Conservation (phyloP, 2,113 vertebrate genomes). For the Microtus ochrogaster region DNA sequence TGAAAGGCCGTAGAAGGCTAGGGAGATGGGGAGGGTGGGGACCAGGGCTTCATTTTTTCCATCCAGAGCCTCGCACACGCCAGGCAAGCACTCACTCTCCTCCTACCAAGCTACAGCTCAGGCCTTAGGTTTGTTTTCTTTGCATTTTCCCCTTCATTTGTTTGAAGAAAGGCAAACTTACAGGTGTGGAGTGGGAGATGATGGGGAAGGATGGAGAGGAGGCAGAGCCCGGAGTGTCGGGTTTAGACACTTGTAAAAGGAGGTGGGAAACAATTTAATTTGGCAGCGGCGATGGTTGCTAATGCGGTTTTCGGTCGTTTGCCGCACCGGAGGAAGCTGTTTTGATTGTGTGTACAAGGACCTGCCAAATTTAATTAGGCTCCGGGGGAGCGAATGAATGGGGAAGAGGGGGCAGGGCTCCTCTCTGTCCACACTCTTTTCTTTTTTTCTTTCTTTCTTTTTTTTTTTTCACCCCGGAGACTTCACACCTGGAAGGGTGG, state of each 20-base stretch:
- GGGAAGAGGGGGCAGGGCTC: conserved; percentile 50
- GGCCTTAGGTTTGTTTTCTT: neutral
- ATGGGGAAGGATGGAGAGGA: neutral
- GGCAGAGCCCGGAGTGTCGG: conserved; percentile 47
- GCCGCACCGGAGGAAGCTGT: conserved; percentile 71
- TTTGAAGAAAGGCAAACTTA: neutral
- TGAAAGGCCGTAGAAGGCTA: neutral
- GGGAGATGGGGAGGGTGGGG: neutral
- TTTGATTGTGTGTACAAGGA: conserved; percentile 81
- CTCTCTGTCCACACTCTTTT: conserved; percentile 37
- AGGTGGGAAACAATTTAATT: conserved; percentile 83
- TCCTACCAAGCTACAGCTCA: neutral
- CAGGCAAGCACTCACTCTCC: neutral
- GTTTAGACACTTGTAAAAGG: conserved; percentile 74
- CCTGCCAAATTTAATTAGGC: conserved; percentile 82
- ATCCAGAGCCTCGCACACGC: neutral
- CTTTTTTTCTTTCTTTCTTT: neutral
- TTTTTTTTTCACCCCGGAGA: neutral
- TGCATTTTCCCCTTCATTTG: neutral
- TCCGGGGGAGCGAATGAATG: conserved; percentile 72
- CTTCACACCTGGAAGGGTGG: conserved; percentile 81
- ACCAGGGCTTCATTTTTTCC: neutral
- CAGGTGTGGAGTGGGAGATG: conserved; percentile 6
- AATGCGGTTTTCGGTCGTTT: conserved; percentile 66
- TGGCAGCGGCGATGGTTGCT: conserved; percentile 69